These are phyloP conservation scores for Campylorhamphus procurvoides DNA, from an alignment of 2,113 vertebrate genomes.

Conservation along the genomic window DNA sequence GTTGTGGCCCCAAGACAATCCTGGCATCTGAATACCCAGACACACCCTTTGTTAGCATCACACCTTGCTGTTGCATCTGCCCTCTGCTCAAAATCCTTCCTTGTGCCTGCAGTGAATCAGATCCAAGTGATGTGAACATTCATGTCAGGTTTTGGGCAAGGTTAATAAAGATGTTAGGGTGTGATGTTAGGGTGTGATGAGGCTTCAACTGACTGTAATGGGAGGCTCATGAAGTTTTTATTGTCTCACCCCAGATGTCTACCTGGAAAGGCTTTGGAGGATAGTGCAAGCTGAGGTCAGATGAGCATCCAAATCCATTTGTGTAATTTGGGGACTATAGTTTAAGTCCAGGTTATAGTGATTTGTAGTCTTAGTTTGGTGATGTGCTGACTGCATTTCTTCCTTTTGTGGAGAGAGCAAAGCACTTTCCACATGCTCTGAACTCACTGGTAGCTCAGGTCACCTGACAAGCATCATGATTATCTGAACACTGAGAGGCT, in stretches of 20 bases:
- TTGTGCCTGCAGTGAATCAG: neutral
- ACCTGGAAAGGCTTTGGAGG: neutral
- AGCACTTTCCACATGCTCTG: neutral
- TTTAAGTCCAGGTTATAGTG: neutral
- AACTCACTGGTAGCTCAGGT: neutral
- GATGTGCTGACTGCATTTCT: neutral
- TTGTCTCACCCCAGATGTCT: neutral
- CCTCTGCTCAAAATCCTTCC: neutral
- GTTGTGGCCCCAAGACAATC: accelerated
- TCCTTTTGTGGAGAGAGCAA: neutral
- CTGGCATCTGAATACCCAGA: no score
- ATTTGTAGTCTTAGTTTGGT: neutral
- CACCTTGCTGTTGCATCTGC: accelerated
- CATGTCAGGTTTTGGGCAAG: neutral
- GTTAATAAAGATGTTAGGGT: neutral
- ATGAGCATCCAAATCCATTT: neutral
- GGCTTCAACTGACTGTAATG: neutral
- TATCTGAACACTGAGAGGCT: accelerated
- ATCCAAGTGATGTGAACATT: neutral
- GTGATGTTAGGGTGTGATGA: neutral
- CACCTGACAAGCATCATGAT: accelerated
- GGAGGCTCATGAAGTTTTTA: neutral
- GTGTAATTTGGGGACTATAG: neutral
- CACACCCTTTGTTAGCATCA: accelerated
- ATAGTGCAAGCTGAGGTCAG: neutral